A percentile compares a stretch with the other conserved stretches of the same genome.
Evolutionary conservation across 2,113 vertebrate genomes (phyloP).

Genomic region (Callionymus lyra): DNA sequence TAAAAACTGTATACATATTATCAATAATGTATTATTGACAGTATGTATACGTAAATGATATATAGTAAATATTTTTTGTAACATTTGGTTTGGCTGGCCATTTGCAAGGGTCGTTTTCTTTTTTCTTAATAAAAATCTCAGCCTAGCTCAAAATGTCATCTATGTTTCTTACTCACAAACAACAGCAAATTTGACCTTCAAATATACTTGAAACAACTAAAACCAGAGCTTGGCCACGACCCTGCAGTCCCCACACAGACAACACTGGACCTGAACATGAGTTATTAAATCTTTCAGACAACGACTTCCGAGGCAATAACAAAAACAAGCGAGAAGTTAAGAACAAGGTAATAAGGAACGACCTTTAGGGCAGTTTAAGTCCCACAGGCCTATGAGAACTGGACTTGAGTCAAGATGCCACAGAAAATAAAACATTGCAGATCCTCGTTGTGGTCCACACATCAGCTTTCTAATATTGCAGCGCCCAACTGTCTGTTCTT

Average conservation of each 20-base stretch:
- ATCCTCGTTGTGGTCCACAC: conserved; percentile 13
- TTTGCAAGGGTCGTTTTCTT: no score
- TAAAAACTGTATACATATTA: no score
- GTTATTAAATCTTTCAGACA: conserved; percentile 23
- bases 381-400: conserved; percentile 10
- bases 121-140: no score
- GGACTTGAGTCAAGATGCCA: conserved; percentile 1
- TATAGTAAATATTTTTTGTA: no score
- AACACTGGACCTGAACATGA: conserved; percentile 1
- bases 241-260: conserved; percentile 1
- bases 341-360: conserved; percentile 17
- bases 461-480: conserved; percentile 10
- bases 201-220: no score
- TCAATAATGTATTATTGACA: no score
- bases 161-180: no score
- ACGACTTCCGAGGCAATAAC: conserved; percentile 20
- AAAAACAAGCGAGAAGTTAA: conserved; percentile 24
- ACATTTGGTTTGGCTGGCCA: no score
- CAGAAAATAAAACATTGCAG: conserved; percentile 15
- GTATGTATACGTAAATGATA: no score
- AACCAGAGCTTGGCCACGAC: no score
- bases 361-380: conserved; percentile 16
- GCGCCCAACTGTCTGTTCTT: conserved; percentile 45
- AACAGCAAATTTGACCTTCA: no score
- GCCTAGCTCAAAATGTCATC: no score